Conservation (phyloP, 2,888 invertebrate species). For the Idaea straminata region DNA sequence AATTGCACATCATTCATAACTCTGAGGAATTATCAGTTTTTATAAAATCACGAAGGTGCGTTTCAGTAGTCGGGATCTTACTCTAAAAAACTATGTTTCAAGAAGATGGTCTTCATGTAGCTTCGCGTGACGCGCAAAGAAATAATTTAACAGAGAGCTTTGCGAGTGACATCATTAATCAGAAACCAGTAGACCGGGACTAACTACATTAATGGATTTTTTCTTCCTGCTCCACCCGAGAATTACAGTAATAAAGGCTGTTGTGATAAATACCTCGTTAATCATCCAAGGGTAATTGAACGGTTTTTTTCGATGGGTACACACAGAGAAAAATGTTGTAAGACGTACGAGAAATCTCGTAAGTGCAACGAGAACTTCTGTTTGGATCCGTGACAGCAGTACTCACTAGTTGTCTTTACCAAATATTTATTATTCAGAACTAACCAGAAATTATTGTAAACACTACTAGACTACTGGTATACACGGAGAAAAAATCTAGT, state of each 20-base stretch:
- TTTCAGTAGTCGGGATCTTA: not conserved
- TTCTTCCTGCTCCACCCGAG: conserved; percentile 2
- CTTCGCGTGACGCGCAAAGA: conserved; percentile 6
- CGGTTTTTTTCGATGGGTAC: conserved; percentile 1
- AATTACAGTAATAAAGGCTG: conserved; percentile 3
- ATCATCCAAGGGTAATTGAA: not conserved
- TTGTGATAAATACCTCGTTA: conserved; percentile 5
- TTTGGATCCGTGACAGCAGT: no score
- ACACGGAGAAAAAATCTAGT: no score
- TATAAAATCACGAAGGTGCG: not conserved
- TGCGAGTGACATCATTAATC: conserved; percentile 19
- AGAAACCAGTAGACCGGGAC: conserved; percentile 8
- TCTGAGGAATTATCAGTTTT: no score
- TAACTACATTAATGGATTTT: conserved; percentile 6
- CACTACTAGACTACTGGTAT: no score
- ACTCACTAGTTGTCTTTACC: no score
- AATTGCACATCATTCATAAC: no score
- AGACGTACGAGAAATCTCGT: no score
- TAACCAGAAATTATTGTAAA: no score
- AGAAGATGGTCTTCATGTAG: not conserved
- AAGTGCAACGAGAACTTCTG: no score
- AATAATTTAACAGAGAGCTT: conserved; percentile 10
- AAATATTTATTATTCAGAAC: no score
- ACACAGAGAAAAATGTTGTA: no score
- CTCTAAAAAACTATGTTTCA: not conserved